Base-by-base conservation (phyloP, 2,888 invertebrate genomes). In the Platycheirus albimanus region DNA sequence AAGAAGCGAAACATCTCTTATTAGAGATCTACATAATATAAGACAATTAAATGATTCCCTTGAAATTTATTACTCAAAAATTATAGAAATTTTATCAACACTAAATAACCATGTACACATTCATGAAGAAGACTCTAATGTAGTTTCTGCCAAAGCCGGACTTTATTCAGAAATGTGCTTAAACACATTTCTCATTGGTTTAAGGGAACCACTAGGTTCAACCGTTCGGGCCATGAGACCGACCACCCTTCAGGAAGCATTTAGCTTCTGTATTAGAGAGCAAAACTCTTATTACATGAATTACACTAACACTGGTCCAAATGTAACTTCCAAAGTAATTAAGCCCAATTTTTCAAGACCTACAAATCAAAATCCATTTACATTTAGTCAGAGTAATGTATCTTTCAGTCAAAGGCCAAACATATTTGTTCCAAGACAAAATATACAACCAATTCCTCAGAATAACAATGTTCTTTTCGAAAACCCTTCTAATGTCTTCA, bases 221-320 rank as follows among this genome's bases (percentile, higher is more conserved):
- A 51, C 66, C 5, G 3, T 66, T 28, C 38, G 66, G 11, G 66
- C 66, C 11, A 38, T 64, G 64, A 49, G 19, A 10, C 20, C 36
- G 1, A 49, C 3, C 24, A 64, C 49, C 15, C 13, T 66, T 6
- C 38, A 51, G n/a, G 47, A 64, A 49, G 36, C 49, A 5, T 64
- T 49, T 24, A 20, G 28, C 17, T 64, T 49, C 5, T 64, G 63
- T 20, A 49, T 49, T 7, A 64, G 36, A 19, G 49, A 49, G n/a
- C 63, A 49, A 10, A 47, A 63, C n/a, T 47, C 47, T 13, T 20
- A 63, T 19, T 61, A 61, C n/a, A 24, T 45, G 61, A 28, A 30
- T 19, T 45, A 61, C 8, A n/a, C n/a, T n/a, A n/a, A n/a, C n/a
- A 19, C 11, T 0, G 0, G 5, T 47, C n/a, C 47, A 20, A 19